Base-by-base conservation (phyloP, 1,140 invertebrate genomes). In the Venustaconcha ellipsiformis region DNA sequence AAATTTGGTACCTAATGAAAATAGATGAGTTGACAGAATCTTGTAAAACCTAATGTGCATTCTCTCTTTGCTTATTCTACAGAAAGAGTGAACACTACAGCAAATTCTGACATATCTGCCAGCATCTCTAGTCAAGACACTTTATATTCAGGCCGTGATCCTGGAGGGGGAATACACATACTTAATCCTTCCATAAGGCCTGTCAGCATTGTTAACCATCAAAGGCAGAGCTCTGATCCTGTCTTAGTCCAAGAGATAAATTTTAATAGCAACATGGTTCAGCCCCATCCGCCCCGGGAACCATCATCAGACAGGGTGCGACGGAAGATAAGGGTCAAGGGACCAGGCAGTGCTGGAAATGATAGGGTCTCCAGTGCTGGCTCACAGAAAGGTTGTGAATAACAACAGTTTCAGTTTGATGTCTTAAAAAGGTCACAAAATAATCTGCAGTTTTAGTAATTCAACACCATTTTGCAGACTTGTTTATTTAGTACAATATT, bases 211-310 rank as follows among this genome's bases (percentile, higher is more conserved):
- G 66, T 70, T 66, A 72, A 72, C 55, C 81, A 82, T 63, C 76
- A 74, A 57, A 68, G 82, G 55, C 84, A 84, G 66, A 67, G 59
- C 30, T 85, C 82, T 23, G 84, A 85, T 65, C 80, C 82, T 14
- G 57, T 74, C 20, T 73, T 78, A 20, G 78, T 80, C 13, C 55
- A 79, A 64, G 79, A 81, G 23, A 80, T 72, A 64, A 63, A 79
- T 67, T 57, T 67, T 67, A 66, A 78, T 3, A 67, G 71, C 23
- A 69, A 72, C 23, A 68, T 81, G 8, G 83, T 87, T 14, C 80
- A 86, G 15, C 86, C 87, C 17, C 87, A 88, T 64, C 87, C 87
- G 57, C 86, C 87, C 14, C 66, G 84, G 48, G 83, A 85, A 74
- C 87, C 87, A 56, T 87, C 87, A 62, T 82, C 78, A 30, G 87